These are phyloP conservation scores for Noctua janthina DNA, from an alignment of 2,888 invertebrate species.

Conservation along the genomic window DNA sequence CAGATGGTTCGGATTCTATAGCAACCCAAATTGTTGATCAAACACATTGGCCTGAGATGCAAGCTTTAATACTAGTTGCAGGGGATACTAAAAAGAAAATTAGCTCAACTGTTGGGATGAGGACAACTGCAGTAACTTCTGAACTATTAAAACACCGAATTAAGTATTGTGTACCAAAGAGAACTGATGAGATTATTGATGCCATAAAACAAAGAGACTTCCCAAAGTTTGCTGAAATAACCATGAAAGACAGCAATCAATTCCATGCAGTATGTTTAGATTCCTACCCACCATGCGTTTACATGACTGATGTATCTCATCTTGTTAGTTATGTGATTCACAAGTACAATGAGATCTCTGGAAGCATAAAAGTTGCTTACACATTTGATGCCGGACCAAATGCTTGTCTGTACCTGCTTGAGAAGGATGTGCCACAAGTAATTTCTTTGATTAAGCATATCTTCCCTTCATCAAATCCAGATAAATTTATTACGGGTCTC, in stretches of 20 bases:
- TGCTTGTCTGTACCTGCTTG: conserved; percentile 96
- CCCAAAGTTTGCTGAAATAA: conserved; percentile 95
- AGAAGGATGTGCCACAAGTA: conserved; percentile 93
- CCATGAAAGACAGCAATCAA: conserved; percentile 99
- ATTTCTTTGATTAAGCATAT: conserved; percentile 92
- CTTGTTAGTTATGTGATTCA: conserved; percentile 95
- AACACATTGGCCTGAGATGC: conserved; percentile 97
- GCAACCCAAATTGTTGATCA: conserved; percentile 93
- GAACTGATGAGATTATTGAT: conserved; percentile 89
- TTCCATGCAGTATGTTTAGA: conserved; percentile 98
- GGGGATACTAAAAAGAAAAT: conserved; percentile 95
- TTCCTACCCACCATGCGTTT: conserved; percentile 97
- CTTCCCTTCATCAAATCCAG: conserved; percentile 92
- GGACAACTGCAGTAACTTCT: conserved; percentile 94
- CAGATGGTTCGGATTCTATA: conserved; percentile 94
- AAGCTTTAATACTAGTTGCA: conserved; percentile 96
- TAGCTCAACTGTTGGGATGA: conserved; percentile 97
- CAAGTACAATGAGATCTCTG: conserved; percentile 93
- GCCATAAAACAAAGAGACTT: conserved; percentile 94
- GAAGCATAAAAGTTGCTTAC: conserved; percentile 95
- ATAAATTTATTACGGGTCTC: conserved; percentile 81
- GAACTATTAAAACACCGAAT: conserved; percentile 94
- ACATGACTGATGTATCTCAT: conserved; percentile 97
- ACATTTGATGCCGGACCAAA: conserved; percentile 99
- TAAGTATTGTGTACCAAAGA: conserved; percentile 93